These are phyloP conservation scores for Perodicticus potto DNA, from an alignment of 2,797 vertebrate species.

Conservation along the genomic window DNA sequence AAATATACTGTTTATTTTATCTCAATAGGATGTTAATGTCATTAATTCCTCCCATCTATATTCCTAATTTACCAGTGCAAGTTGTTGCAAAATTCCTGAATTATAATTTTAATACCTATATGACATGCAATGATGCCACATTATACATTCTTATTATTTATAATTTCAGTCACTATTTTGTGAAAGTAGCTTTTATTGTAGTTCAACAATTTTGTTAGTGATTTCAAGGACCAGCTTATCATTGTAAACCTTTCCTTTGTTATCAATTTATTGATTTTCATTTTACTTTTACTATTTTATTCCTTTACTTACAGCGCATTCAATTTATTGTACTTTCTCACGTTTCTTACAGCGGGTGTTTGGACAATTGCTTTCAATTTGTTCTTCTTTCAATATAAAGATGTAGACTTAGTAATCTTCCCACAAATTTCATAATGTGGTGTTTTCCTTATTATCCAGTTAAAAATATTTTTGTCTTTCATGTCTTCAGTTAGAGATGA, in stretches of 20 bases:
- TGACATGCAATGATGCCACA: not conserved
- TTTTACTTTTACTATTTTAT: not conserved
- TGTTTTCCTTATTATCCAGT: not conserved
- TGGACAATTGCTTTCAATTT: not conserved
- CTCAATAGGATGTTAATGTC: not conserved
- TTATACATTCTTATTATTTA: not conserved
- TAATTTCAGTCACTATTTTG: not conserved
- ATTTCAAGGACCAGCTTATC: not conserved
- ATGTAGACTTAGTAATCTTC: not conserved
- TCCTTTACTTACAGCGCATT: not conserved
- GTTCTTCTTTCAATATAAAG: not conserved
- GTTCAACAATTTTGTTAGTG: not conserved
- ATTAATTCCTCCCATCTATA: not conserved
- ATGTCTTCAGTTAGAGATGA: not conserved
- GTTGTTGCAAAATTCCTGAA: not conserved
- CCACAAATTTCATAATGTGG: not conserved
- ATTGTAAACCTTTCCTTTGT: not conserved
- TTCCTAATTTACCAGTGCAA: not conserved
- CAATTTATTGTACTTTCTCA: not conserved
- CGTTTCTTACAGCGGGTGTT: not conserved
- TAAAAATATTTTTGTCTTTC: not conserved
- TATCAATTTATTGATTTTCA: not conserved
- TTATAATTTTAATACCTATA: not conserved
- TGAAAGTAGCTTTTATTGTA: not conserved
- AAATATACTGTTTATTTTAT: not conserved